These are phyloP conservation scores for Battus philenor DNA, from an alignment of 1,140 invertebrate genomes.

Conservation along the genomic window DNA sequence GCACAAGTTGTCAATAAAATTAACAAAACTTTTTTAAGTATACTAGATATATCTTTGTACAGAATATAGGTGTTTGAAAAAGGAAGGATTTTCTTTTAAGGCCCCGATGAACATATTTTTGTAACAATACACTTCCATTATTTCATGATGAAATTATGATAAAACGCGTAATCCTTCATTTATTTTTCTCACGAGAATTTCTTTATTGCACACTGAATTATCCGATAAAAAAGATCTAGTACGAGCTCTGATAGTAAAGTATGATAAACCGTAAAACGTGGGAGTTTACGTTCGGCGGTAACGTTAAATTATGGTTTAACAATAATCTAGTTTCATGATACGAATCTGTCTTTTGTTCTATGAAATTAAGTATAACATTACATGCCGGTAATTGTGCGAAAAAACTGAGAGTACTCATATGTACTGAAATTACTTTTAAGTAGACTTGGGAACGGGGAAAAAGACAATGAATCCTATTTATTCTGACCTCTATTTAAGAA, in stretches of 20 bases:
- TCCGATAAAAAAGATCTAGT: constrained; percentile 15
- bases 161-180: constrained; percentile 7
- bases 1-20: too few relatives aligned
- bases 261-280: constrained; percentile 14
- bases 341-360: constrained; percentile 15
- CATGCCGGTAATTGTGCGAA: too few relatives aligned
- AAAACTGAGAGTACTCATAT: too few relatives aligned
- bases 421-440: too few relatives aligned
- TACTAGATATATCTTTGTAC: too few relatives aligned
- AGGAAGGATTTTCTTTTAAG: background rate
- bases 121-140: constrained; percentile 7
- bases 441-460: too few relatives aligned
- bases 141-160: constrained; percentile 10
- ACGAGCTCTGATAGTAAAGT: constrained; percentile 3
- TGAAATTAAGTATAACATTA: constrained; percentile 4
- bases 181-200: constrained; percentile 13
- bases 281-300: constrained; percentile 5
- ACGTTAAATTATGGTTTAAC: constrained; percentile 12
- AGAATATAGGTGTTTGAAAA: too few relatives aligned
- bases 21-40: too few relatives aligned
- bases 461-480: too few relatives aligned
- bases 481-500: too few relatives aligned
- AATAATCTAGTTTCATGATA: constrained; percentile 13
- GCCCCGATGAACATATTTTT: constrained; percentile 2
- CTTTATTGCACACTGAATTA: constrained; percentile 15